These are phyloP conservation scores for Tetramorium bicarinatum DNA, from an alignment of 2,888 invertebrate genomes.

Conservation along the genomic window DNA sequence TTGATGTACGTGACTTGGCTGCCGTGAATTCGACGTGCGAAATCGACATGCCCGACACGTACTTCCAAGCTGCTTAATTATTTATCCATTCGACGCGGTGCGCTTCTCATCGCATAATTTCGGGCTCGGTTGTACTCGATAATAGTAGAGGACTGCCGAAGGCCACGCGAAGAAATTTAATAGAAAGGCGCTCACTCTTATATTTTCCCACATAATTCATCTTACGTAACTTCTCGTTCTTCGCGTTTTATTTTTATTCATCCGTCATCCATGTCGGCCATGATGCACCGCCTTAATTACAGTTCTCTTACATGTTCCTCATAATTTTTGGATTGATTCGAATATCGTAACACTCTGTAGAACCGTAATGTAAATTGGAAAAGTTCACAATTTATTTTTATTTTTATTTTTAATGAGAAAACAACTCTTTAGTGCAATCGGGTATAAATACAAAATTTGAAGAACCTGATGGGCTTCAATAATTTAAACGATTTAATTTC, in stretches of 20 bases:
- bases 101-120: conserved; percentile 75
- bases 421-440: not conserved
- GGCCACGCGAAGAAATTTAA: not conserved
- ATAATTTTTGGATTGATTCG: conserved; percentile 9
- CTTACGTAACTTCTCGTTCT: conserved; percentile 15
- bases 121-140: conserved; percentile 63
- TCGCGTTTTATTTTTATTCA: conserved; percentile 30
- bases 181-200: not conserved
- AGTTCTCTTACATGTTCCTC: not conserved
- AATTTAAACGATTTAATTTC: conserved; percentile 11
- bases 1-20: conserved; percentile 74
- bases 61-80: conserved; percentile 80
- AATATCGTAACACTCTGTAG: not conserved
- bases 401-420: not conserved
- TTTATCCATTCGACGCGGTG: conserved; percentile 78
- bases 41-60: conserved; percentile 77
- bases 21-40: conserved; percentile 57
- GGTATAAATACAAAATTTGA: not conserved
- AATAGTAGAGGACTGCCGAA: conserved; percentile 37
- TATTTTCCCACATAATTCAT: conserved; percentile 37
- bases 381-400: conserved; percentile 11
- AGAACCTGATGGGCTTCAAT: not conserved
- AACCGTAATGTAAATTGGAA: conserved; percentile 6
- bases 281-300: conserved; percentile 44
- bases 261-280: conserved; percentile 38